Evolutionary conservation across 1,140 invertebrate genomes (phyloP), one percentile per base, ranked within the genome.

Genomic region (Catajapyx aquilonaris): DNA sequence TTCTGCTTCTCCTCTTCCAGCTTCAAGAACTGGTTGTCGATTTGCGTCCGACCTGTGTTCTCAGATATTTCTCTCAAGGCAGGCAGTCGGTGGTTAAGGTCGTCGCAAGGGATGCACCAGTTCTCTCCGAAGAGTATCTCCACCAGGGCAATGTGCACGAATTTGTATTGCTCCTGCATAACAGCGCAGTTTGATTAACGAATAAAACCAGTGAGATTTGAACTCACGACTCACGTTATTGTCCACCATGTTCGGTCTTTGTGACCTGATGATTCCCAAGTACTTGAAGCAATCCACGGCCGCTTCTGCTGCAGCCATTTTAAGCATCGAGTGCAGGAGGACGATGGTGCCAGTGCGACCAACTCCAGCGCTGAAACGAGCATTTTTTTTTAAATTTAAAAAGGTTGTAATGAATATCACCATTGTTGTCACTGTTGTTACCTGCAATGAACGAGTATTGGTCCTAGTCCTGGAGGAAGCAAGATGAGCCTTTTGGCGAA

Each of bases 101-200:
- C 23, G 13, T 28, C 13, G 7, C 13, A 28, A 28, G 23, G 23
- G 13, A 28, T 28, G 13, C 23, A 9, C 23, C 7, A 28, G 13
- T 28, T 28, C 13, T 28, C 23, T 9, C 23, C 23, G 13, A 28
- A 28, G 13, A 28, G 13, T 28, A 28, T 7, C 23, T 28, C 23
- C 23, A 28, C 23, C 7, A 28, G 23, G 23, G 13, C 23, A 13
- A 9, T 13, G 13, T 66, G 62, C 10, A 65, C 53, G 46, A 67
- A 67, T 11, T 59, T 50, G 45, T 65, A 68, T 46, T 67, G 65
- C 36, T 64, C 61, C 59, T 63, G n/a, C n/a, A n/a, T n/a, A n/a
- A n/a, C n/a, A n/a, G n/a, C n/a, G n/a, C n/a, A n/a, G n/a, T n/a
- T n/a, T n/a, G n/a, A n/a, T n/a, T n/a, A n/a, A n/a, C n/a, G n/a